These are phyloP conservation scores for Cheirogaleus major DNA, from an alignment of 2,797 vertebrate genomes.

Conservation along the genomic window DNA sequence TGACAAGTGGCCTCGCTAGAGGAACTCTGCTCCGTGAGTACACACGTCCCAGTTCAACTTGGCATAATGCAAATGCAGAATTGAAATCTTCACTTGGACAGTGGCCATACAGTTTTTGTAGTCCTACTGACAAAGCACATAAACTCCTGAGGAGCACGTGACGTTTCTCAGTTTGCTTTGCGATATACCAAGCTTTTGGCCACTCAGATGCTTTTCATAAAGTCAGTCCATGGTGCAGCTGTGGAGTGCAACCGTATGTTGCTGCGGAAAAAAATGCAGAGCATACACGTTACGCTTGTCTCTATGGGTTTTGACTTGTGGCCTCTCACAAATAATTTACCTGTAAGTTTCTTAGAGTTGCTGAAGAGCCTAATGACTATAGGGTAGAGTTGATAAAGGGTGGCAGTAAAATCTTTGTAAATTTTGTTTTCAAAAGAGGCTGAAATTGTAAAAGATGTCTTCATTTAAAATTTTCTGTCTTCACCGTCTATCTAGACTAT, in stretches of 20 bases:
- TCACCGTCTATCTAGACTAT: not conserved
- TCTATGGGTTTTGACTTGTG: not conserved
- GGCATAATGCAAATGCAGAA: not conserved
- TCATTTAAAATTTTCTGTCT: not conserved
- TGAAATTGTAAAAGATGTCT: not conserved
- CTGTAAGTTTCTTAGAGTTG: not conserved
- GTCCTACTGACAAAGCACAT: not conserved
- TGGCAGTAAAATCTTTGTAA: not conserved
- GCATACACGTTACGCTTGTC: fast-evolving
- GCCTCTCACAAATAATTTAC: not conserved
- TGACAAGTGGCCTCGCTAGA: not conserved
- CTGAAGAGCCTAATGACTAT: not conserved
- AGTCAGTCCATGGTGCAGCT: too few relatives aligned
- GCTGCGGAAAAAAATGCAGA: not conserved
- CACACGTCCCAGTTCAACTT: not conserved
- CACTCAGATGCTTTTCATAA: not conserved
- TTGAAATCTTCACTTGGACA: not conserved
- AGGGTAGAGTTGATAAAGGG: not conserved
- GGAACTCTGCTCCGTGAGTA: not conserved
- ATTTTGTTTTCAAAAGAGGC: not conserved
- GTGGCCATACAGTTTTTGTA: too few relatives aligned
- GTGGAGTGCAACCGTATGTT: not conserved
- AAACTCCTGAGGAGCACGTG: not conserved
- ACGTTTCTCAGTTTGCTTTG: not conserved
- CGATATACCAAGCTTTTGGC: not conserved